phyloP scores from a whole-genome alignment of 2,888 invertebrate genomes.

The Silvanus unidentatus region DNA sequence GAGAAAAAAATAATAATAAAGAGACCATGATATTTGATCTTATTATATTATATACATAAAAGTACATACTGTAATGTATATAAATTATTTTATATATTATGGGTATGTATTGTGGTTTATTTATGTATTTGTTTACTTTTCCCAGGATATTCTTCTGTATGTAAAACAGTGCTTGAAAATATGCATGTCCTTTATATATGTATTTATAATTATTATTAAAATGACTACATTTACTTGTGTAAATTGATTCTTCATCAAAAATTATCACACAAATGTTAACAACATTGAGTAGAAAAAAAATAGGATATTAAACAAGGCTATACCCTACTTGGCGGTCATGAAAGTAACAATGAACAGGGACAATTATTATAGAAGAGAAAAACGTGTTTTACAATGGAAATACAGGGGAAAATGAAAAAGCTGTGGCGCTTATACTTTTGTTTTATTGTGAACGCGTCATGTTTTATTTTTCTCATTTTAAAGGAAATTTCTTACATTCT shows the following conservation, averaged over 20 bases:
- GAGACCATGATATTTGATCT: not conserved
- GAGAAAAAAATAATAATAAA: not conserved
- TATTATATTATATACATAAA: slow-evolving; percentile 1
- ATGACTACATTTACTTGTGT: slow-evolving; percentile 2
- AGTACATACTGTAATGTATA: slow-evolving; percentile 2
- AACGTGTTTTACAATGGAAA: not conserved
- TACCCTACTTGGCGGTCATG: slow-evolving; percentile 27
- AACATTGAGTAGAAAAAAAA: slow-evolving; percentile 2
- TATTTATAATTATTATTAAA: slow-evolving; percentile 9
- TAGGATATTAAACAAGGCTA: slow-evolving; percentile 21
- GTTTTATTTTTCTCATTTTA: slow-evolving; percentile 17
- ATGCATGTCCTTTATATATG: slow-evolving; percentile 33
- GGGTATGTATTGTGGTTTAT: slow-evolving; percentile 1
- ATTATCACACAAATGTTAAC: slow-evolving; percentile 17
- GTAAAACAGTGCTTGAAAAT: slow-evolving; percentile 36
- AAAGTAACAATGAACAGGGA: slow-evolving; percentile 5
- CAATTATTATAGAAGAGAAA: slow-evolving; percentile 5
- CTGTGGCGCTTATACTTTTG: slow-evolving; percentile 23
- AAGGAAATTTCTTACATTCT: slow-evolving; percentile 14
- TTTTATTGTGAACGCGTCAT: slow-evolving; percentile 21
- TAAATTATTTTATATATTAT: slow-evolving; percentile 5
- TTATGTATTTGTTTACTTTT: slow-evolving; percentile 4
- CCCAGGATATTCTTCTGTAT: slow-evolving; percentile 30
- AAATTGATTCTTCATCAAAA: slow-evolving; percentile 10
- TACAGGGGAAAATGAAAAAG: slow-evolving; percentile 4